A percentile compares a stretch with the other conserved stretches of the same genome.
phyloP scores from a whole-genome alignment of 1,140 invertebrate species.

The Euura saliciscinereae region DNA sequence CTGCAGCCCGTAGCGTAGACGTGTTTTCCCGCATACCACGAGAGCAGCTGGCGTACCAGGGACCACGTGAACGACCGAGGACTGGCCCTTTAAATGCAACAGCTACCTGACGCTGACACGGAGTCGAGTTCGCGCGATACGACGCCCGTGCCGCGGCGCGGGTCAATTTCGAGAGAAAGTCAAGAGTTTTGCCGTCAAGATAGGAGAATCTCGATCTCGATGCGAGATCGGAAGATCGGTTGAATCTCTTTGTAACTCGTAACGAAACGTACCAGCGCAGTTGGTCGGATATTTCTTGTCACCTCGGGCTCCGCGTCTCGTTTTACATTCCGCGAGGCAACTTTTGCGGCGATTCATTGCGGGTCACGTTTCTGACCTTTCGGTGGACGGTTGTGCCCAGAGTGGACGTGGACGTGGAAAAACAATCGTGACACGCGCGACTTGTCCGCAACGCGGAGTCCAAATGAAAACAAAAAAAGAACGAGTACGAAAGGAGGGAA shows the following conservation, averaged over 20 bases:
- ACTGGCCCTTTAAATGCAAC: slow-evolving; percentile 3
- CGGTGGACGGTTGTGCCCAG: background rate
- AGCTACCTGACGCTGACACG: background rate
- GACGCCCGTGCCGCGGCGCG: background rate
- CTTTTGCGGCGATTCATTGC: too few species aligned
- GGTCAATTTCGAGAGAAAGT: background rate
- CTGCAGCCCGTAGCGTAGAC: background rate
- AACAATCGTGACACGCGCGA: background rate
- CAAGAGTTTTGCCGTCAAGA: too few species aligned
- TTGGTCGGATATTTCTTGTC: too few species aligned
- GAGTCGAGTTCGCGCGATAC: background rate
- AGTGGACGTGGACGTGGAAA: background rate
- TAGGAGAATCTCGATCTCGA: too few species aligned
- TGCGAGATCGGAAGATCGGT: too few species aligned
- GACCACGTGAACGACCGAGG: background rate
- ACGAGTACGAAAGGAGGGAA: background rate
- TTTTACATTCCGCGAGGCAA: too few species aligned
- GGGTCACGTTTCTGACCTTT: too few species aligned
- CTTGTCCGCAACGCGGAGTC: background rate
- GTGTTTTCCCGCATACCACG: background rate
- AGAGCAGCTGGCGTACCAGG: background rate
- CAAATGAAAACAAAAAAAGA: background rate
- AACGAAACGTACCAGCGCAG: too few species aligned
- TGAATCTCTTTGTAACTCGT: too few species aligned
- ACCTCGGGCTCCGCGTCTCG: too few species aligned